Evolutionary conservation across 2,888 invertebrate species (phyloP).

Genomic region (Scaptomyza caliginosa): DNA sequence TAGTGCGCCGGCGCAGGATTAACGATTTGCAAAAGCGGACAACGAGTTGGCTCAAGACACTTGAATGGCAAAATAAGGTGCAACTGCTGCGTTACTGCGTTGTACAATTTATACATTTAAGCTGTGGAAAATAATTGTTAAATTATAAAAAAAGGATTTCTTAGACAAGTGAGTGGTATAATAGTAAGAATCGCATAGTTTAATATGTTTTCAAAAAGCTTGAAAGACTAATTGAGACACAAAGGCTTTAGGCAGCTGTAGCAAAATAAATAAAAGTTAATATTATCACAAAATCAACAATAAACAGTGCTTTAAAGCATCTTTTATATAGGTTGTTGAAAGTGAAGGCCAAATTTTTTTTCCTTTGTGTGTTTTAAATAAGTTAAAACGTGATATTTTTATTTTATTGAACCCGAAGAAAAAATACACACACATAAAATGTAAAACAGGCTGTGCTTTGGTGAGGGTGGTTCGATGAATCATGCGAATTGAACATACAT

Average conservation of each 20-base stretch:
- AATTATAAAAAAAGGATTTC: not conserved
- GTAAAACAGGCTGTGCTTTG: slow-evolving; percentile 20
- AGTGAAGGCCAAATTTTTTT: not conserved
- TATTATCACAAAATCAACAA: not conserved
- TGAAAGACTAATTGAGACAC: not conserved
- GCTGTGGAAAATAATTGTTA: not conserved
- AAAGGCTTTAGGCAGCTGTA: not conserved
- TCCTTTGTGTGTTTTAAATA: not conserved
- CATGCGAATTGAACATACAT: slow-evolving; percentile 52
- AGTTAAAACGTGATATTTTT: not conserved
- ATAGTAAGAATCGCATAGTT: slow-evolving; percentile 1
- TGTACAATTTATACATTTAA: slow-evolving; percentile 20
- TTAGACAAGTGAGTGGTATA: not conserved
- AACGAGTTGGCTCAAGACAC: slow-evolving; percentile 42
- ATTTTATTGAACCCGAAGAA: slow-evolving; percentile 4
- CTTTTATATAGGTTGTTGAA: not conserved
- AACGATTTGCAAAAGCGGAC: slow-evolving; percentile 64
- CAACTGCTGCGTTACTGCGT: slow-evolving; percentile 49
- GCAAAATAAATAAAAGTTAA: not conserved
- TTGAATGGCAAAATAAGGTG: slow-evolving; percentile 59
- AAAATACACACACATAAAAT: slow-evolving; percentile 1
- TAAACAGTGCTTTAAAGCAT: not conserved
- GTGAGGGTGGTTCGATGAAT: slow-evolving; percentile 62
- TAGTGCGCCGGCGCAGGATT: slow-evolving; percentile 66
- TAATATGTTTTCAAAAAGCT: not conserved